Evolutionary conservation across 2,113 vertebrate genomes (phyloP).

Genomic region (Edolisoma coerulescens): DNA sequence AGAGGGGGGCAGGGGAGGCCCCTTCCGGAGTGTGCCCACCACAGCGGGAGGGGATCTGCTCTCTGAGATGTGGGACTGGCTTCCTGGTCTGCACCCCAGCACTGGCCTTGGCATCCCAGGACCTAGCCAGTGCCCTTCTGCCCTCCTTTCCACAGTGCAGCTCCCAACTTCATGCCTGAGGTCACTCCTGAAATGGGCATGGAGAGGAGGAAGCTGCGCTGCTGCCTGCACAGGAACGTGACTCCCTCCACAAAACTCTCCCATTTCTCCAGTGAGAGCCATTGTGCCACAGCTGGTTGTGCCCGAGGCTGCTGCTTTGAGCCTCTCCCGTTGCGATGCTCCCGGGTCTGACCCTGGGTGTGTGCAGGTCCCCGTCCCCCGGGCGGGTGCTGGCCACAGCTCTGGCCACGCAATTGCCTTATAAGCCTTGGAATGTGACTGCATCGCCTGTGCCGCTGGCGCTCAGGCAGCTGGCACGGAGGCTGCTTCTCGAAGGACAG

Average conservation of each 20-base stretch:
- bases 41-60: neutral
- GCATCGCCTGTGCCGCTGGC: neutral
- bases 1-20: neutral
- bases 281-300: neutral
- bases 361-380: neutral
- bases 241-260: neutral
- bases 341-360: neutral
- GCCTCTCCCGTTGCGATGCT: rapidly evolving
- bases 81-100: neutral
- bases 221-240: rapidly evolving
- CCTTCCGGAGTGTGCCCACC: neutral
- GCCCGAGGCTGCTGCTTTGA: neutral
- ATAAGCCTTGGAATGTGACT: slow-evolving; percentile 77
- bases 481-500: neutral
- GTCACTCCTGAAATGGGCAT: neutral
- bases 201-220: neutral
- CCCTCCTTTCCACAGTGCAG: rapidly evolving
- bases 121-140: neutral
- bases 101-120: neutral
- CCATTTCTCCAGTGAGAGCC: rapidly evolving
- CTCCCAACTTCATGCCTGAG: neutral
- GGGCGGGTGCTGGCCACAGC: neutral
- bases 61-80: neutral
- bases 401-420: slow-evolving; percentile 67
- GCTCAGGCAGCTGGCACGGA: neutral